Conservation (phyloP, 1,140 invertebrate genomes). For the Dufourea novaeangliae region DNA sequence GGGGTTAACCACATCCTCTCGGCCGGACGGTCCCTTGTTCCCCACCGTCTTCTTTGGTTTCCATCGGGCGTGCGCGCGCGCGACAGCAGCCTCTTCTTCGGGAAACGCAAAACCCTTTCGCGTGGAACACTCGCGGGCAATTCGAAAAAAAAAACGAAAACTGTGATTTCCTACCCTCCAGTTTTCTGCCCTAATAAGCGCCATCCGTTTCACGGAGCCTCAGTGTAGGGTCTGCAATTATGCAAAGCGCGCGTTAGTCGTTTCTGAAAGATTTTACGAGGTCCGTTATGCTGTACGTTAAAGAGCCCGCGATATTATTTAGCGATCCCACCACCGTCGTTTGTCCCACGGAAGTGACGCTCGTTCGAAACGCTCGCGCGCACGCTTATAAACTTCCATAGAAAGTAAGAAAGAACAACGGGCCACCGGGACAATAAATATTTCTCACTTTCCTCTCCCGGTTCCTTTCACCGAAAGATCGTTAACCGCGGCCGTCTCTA, state of each 20-base stretch:
- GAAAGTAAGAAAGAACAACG: neutral
- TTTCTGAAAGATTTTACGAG: conserved; percentile 45
- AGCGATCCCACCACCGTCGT: neutral
- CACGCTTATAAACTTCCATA: neutral
- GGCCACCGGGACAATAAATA: conserved; percentile 13
- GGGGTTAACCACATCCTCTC: conserved; percentile 76
- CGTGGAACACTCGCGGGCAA: conserved; percentile 38
- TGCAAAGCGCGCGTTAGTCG: conserved; percentile 50
- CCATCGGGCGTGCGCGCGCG: conserved; percentile 56
- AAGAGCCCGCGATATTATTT: conserved; percentile 29
- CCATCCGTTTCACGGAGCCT: conserved; percentile 51
- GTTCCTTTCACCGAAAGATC: conserved; percentile 30
- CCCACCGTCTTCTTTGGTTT: conserved; percentile 73
- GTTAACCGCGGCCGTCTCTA: conserved; percentile 11
- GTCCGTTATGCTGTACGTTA: conserved; percentile 31
- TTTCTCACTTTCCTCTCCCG: conserved; percentile 10
- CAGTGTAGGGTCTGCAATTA: conserved; percentile 57
- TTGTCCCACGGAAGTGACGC: conserved; percentile 46
- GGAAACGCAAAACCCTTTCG: conserved; percentile 50
- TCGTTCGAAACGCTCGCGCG: neutral
- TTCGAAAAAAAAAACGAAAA: conserved; percentile 52
- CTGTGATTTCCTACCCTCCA: conserved; percentile 62
- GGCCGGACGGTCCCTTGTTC: conserved; percentile 36
- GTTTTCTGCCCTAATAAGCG: conserved; percentile 61
- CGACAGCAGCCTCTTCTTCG: conserved; percentile 8